Evolutionary conservation across 2,797 vertebrate species (phyloP).

Genomic region (Merluccius polli): DNA sequence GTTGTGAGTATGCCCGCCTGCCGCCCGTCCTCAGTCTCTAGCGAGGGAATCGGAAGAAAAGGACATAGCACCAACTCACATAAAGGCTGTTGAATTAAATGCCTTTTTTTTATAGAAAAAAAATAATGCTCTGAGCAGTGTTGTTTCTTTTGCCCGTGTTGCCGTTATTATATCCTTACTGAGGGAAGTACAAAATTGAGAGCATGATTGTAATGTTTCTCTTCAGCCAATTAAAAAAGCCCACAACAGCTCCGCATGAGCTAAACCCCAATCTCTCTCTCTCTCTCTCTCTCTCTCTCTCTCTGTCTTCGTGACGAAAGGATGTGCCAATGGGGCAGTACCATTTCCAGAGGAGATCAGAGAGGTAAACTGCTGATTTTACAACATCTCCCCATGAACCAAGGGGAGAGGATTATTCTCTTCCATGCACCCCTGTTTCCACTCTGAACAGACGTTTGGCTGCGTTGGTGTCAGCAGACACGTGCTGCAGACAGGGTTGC

Average conservation of each 20-base stretch:
- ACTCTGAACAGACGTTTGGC: slow-evolving; percentile 16
- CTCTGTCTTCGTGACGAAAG: slow-evolving; percentile 58
- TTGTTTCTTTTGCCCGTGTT: no score
- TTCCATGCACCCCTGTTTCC: background rate
- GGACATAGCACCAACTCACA: no score
- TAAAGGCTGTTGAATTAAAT: no score
- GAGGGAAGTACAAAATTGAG: background rate
- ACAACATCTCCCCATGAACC: slow-evolving; percentile 18
- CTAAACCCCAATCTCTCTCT: slow-evolving; percentile 2
- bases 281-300: background rate
- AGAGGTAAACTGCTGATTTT: slow-evolving; percentile 69
- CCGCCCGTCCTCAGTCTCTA: no score
- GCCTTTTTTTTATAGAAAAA: no score
- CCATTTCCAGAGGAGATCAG: slow-evolving; percentile 88
- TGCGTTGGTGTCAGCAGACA: slow-evolving; percentile 29
- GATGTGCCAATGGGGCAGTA: slow-evolving; percentile 92
- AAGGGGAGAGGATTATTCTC: background rate
- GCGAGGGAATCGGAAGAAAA: no score
- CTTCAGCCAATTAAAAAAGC: background rate
- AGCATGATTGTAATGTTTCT: background rate
- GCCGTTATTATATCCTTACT: background rate
- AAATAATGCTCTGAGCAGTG: no score
- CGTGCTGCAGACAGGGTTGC: slow-evolving; percentile 23
- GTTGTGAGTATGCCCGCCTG: slow-evolving; percentile 67
- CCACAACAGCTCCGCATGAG: background rate